Base-by-base conservation (phyloP, 2,888 invertebrate species). In the Cartodere bifasciata region DNA sequence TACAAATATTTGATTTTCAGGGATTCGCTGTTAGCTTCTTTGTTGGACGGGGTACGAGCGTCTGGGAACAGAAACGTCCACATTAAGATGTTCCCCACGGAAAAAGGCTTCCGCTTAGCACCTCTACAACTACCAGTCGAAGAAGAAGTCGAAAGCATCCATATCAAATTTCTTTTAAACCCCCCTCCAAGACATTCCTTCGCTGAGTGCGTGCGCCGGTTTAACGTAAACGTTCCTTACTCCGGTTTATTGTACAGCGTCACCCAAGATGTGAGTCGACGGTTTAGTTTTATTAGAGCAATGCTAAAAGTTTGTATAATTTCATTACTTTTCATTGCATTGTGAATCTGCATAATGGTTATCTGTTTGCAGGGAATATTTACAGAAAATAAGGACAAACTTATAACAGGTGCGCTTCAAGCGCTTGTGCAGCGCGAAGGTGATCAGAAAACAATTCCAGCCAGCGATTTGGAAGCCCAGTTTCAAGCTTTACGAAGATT, bases 141-240 rank as follows among this genome's bases (percentile, higher is more conserved):
- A 51, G 97, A 98, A 64, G 97, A 98, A 63, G 84, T 90, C 0
- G 98, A 98, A 64, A 82, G 83, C 34, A 79, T 82, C 48, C 85
- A 94, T 41, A 70, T 94, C 36, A 83, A 86, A 65, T 77, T 82
- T 48, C 63, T 82, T 20, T 71, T 75, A 45, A 69, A 71, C 45
- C 70, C 70, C 17, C 75, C 77, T 37, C 71, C 68, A 13, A 67
- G 68, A 22, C 69, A 73, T 57, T 61, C 68, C 4, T 77, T 81
- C 50, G 59, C 76, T 13, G 88, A 92, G 55, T 83, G 90, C 44
- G 75, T 98, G 13, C 80, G 86, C 44, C 68, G 97, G 37, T 98
- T 98, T 63, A 98, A 98, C 64, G 86, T 91, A 28, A 98, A 98
- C 62, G 77, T 95, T 48, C 90, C 97, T 3, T 98, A 97, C 65